A percentile compares a stretch with the other conserved stretches of the same genome.
Conservation (phyloP, 2,888 invertebrate genomes). For the Ochropacha duplaris region DNA sequence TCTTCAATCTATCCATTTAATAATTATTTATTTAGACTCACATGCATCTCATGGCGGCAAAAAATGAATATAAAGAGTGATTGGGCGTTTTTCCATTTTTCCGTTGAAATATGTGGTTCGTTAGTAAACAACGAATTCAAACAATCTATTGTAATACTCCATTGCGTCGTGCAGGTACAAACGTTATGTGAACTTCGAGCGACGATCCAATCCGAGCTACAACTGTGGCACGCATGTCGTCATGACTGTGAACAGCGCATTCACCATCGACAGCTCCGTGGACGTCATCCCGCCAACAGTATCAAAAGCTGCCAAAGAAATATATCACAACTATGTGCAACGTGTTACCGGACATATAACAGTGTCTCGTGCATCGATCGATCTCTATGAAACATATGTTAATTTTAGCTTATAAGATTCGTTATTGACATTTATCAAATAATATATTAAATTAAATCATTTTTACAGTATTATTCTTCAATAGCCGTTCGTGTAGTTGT, state of each 20-base stretch:
- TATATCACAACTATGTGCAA: constrained; percentile 87
- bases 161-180: constrained; percentile 70
- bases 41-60: too few species aligned
- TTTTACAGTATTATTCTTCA: background rate
- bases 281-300: constrained; percentile 87
- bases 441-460: background rate
- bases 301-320: constrained; percentile 82
- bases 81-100: too few species aligned
- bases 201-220: constrained; percentile 82
- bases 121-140: too few species aligned
- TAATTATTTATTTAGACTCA: too few species aligned
- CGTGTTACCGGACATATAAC: constrained; percentile 78
- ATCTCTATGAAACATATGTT: constrained; percentile 64
- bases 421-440: background rate
- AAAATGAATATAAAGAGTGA: too few species aligned
- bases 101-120: too few species aligned
- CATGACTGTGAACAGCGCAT: constrained; percentile 84
- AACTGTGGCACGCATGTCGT: constrained; percentile 78
- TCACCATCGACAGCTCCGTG: constrained; percentile 85
- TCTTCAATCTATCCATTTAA: too few species aligned
- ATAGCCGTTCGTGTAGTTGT: too few species aligned
- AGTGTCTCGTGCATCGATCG: constrained; percentile 48
- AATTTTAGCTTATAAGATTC: constrained; percentile 43
- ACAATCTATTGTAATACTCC: too few species aligned
- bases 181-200: constrained; percentile 84